Evolutionary conservation across 1,140 invertebrate species (phyloP).

Genomic region (Lepidostoma basale): DNA sequence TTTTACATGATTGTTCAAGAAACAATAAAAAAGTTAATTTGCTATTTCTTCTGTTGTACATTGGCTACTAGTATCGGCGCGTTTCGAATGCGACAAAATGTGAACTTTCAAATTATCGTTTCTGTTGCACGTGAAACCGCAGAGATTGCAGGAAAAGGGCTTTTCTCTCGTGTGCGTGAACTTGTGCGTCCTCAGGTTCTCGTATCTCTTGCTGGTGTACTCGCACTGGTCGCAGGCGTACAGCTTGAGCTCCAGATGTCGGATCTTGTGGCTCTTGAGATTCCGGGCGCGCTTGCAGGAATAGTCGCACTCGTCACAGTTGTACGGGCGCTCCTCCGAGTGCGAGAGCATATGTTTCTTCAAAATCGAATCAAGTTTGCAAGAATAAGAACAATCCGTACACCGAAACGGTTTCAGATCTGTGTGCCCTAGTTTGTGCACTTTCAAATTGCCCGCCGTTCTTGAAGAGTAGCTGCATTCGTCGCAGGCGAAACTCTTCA

Average conservation of each 20-base stretch:
- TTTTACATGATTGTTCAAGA: too few relatives aligned
- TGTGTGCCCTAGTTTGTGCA: conserved; percentile 1
- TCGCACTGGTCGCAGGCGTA: conserved; percentile 1
- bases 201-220: neutral
- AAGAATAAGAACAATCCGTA: neutral
- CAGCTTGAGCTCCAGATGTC: conserved; percentile 1
- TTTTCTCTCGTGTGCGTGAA: neutral
- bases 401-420: neutral
- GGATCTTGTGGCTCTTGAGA: conserved; percentile 18
- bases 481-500: conserved; percentile 8
- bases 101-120: conserved; percentile 4
- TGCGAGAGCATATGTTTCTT: conserved; percentile 19
- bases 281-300: neutral
- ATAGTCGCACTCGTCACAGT: conserved; percentile 13
- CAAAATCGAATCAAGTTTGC: neutral
- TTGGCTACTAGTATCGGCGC: too few relatives aligned
- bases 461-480: neutral
- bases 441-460: conserved; percentile 7
- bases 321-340: neutral
- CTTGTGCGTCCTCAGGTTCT: neutral
- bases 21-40: too few relatives aligned
- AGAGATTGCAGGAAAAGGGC: neutral
- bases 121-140: neutral
- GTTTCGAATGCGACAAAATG: neutral
- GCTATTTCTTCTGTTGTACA: too few relatives aligned